Conservation (phyloP, 2,113 vertebrate genomes). For the Chauna torquata region DNA sequence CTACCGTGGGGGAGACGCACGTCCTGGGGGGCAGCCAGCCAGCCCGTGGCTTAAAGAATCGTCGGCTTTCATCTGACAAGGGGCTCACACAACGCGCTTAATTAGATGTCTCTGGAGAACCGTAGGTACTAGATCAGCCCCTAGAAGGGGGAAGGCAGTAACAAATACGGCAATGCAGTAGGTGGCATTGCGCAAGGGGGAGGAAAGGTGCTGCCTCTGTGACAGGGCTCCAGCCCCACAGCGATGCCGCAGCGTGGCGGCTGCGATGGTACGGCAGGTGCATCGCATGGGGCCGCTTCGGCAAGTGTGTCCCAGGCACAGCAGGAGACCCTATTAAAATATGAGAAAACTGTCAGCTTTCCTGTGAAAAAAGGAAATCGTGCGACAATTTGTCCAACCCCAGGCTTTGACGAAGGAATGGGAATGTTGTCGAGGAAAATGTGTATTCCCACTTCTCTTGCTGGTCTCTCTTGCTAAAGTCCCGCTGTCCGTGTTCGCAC, state of each 20-base stretch:
- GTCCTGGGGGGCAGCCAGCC: background rate
- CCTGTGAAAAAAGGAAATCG: background rate
- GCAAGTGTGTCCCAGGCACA: background rate
- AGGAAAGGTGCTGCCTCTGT: background rate
- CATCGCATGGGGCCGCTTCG: rapidly evolving
- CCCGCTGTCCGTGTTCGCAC: background rate
- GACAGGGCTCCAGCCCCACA: background rate
- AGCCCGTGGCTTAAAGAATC: background rate
- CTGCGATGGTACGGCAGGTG: background rate
- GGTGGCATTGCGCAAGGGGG: background rate
- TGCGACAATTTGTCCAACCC: background rate
- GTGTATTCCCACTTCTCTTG: background rate
- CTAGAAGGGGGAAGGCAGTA: background rate
- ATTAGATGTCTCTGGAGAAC: background rate
- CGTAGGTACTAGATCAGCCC: background rate
- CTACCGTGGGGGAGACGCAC: rapidly evolving
- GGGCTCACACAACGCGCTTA: background rate
- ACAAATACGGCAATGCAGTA: background rate
- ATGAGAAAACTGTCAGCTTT: background rate
- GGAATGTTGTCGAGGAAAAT: background rate
- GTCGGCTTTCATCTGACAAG: background rate
- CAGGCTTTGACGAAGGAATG: background rate
- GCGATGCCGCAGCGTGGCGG: background rate
- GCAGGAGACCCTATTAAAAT: background rate
- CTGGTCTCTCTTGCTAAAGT: background rate